phyloP scores from a whole-genome alignment of 2,888 invertebrate genomes.

The Incurvaria masculella region DNA sequence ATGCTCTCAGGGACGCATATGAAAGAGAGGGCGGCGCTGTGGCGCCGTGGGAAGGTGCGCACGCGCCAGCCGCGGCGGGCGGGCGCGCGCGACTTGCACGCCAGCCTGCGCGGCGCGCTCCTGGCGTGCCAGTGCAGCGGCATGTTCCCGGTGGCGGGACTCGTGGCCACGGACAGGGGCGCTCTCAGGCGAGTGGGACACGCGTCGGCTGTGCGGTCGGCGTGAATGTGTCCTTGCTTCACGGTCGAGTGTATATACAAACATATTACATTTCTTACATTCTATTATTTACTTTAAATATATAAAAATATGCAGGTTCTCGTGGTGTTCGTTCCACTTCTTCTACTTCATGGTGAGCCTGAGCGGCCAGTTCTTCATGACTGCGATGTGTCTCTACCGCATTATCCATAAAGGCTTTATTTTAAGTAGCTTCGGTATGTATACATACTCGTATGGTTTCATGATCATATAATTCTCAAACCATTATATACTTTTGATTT shows the following conservation, averaged over 20 bases:
- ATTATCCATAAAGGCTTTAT: not conserved
- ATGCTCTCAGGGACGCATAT: not conserved
- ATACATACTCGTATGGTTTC: no score
- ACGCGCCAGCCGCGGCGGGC: not conserved
- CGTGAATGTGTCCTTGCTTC: no score
- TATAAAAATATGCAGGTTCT: not conserved
- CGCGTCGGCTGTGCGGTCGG: no score
- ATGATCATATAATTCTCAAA: no score
- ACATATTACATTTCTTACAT: no score
- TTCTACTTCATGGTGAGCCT: not conserved
- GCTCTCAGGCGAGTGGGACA: constrained; percentile 6
- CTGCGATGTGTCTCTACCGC: not conserved
- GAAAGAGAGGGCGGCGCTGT: not conserved
- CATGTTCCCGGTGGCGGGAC: constrained; percentile 24
- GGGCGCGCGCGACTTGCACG: constrained; percentile 20
- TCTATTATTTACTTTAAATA: no score
- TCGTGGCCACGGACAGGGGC: constrained; percentile 17
- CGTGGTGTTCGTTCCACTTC: not conserved
- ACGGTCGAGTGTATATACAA: no score
- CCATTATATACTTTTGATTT: no score
- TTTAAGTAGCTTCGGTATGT: not conserved
- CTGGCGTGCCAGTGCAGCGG: constrained; percentile 25
- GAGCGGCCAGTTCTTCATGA: not conserved
- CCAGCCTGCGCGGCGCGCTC: constrained; percentile 19
- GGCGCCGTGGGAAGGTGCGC: not conserved